Evolutionary conservation across 2,113 vertebrate genomes (phyloP).

Genomic region (Paraplagusia blochii): DNA sequence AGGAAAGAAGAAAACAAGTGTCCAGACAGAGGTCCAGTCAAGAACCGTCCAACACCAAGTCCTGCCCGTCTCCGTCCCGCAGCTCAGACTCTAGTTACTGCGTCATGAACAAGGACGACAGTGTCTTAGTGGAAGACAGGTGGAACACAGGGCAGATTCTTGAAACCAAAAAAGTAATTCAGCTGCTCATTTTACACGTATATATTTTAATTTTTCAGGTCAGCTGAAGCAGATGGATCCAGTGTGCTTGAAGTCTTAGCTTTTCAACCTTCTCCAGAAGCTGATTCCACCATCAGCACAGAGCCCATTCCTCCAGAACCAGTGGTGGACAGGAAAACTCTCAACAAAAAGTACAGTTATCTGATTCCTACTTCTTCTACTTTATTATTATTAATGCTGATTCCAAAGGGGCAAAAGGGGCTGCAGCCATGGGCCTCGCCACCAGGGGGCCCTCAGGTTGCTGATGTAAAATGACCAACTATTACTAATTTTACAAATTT

Average conservation of each 20-base stretch:
- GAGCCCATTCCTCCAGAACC: conserved; percentile 12
- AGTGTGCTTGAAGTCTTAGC: conserved; percentile 10
- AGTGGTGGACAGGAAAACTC: conserved; percentile 12
- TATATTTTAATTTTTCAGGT: conserved; percentile 31
- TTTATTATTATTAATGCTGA: too few species aligned
- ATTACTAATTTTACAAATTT: too few species aligned
- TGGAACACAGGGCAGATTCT: background rate
- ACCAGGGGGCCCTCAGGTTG: too few species aligned
- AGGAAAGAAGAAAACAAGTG: conserved; percentile 46
- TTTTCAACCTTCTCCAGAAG: conserved; percentile 1
- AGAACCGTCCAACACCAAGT: conserved; percentile 25
- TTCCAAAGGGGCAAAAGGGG: too few species aligned
- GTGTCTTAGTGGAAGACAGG: conserved; percentile 29
- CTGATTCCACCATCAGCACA: background rate
- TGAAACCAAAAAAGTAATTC: background rate
- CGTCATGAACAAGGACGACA: conserved; percentile 15
- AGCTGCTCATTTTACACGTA: background rate
- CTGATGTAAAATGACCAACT: too few species aligned
- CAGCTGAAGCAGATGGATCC: conserved; percentile 26
- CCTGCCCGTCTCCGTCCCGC: conserved; percentile 15
- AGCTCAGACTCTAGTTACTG: conserved; percentile 37
- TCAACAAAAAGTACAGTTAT: conserved; percentile 39
- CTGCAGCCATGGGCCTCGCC: too few species aligned
- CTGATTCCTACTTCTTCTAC: background rate
- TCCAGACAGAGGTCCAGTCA: conserved; percentile 11